These are phyloP conservation scores for Hydra vulgaris DNA, from an alignment of 30 jellyfish, hydroid and myxozoan genomes.

Conservation along the genomic window DNA sequence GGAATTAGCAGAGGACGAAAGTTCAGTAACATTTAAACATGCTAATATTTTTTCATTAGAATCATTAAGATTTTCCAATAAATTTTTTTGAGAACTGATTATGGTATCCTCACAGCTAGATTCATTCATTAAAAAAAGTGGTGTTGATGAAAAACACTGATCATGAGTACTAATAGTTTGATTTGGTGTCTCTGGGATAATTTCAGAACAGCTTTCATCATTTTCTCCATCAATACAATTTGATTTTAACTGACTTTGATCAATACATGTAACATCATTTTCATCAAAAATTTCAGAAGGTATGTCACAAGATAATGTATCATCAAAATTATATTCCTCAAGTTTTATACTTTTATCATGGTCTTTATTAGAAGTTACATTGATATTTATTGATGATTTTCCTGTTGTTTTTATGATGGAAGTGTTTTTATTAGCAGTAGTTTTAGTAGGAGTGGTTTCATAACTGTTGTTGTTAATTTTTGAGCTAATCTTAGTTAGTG, in stretches of 20 bases:
- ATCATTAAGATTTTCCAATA: not conserved
- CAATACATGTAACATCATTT: not conserved
- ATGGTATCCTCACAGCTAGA: not conserved
- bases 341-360: too few relatives aligned
- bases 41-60: not conserved
- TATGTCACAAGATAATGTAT: too few relatives aligned
- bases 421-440: too few relatives aligned
- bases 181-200: not conserved
- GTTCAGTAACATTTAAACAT: not conserved
- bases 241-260: not conserved
- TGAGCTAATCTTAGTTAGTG: too few relatives aligned
- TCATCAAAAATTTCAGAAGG: too few relatives aligned
- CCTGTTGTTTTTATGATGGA: too few relatives aligned
- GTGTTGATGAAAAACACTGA: not conserved
- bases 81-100: not conserved
- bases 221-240: not conserved
- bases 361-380: too few relatives aligned
- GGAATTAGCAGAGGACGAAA: not conserved
- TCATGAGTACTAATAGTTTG: not conserved
- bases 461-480: too few relatives aligned
- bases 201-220: not conserved
- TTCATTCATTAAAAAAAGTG: not conserved
- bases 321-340: too few relatives aligned
- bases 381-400: too few relatives aligned
- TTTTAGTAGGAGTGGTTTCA: too few relatives aligned